phyloP scores from a whole-genome alignment of 2,888 invertebrate species.

The Torymus aiolomorphi region DNA sequence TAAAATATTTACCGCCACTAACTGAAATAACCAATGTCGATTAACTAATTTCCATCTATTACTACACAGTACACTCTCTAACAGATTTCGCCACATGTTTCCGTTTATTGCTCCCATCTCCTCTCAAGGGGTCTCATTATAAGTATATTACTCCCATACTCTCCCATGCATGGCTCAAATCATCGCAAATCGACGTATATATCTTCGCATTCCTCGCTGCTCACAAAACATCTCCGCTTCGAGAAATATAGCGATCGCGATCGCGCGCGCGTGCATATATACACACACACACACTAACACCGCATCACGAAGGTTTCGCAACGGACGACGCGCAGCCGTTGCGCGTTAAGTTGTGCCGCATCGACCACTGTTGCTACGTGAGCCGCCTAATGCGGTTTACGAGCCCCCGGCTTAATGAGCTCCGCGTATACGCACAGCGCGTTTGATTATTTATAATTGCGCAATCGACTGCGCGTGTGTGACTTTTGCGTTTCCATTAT shows the following conservation, averaged over 20 bases:
- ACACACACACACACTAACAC: too few species aligned
- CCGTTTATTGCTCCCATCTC: slow-evolving; percentile 34
- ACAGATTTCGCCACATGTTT: slow-evolving; percentile 22
- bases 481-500: slow-evolving; percentile 15
- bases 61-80: too few species aligned
- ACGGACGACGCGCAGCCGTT: slow-evolving; percentile 23
- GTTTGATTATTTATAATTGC: slow-evolving; percentile 25
- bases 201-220: neutral
- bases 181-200: slow-evolving; percentile 20
- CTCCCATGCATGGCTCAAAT: neutral
- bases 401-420: slow-evolving; percentile 32
- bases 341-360: slow-evolving; percentile 36
- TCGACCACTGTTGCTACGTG: slow-evolving; percentile 17
- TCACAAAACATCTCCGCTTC: slow-evolving; percentile 36
- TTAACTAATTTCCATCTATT: too few species aligned
- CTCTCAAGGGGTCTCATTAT: slow-evolving; percentile 32
- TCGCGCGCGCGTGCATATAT: neutral
- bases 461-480: neutral
- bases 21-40: too few species aligned
- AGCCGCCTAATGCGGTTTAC: slow-evolving; percentile 36
- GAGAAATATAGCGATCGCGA: slow-evolving; percentile 36
- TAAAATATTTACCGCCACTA: too few species aligned
- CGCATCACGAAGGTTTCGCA: slow-evolving; percentile 12
- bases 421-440: neutral
- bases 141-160: slow-evolving; percentile 32